phyloP scores from a whole-genome alignment of 2,888 invertebrate genomes.

The Icerya purchasi region DNA sequence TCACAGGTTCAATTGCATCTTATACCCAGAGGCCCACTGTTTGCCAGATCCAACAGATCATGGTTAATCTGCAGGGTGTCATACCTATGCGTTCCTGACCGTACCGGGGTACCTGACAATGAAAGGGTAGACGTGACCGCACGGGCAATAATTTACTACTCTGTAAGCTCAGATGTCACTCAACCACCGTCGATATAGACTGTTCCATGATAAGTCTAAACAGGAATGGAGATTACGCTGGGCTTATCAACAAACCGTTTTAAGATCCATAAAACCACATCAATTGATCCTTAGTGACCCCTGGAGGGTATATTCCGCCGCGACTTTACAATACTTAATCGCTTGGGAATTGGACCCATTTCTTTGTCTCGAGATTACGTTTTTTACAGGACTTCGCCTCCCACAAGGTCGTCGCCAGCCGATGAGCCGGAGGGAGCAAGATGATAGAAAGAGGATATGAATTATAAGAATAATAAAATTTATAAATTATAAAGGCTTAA shows the following conservation, averaged over 20 bases:
- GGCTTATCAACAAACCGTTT: neutral
- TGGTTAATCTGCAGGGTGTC: neutral
- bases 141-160: neutral
- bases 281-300: neutral
- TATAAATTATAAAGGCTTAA: too few relatives aligned
- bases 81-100: neutral
- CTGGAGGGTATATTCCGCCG: neutral
- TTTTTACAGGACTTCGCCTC: too few relatives aligned
- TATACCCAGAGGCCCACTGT: neutral
- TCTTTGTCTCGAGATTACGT: too few relatives aligned
- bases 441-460: too few relatives aligned
- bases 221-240: neutral
- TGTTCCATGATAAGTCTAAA: neutral
- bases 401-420: too few relatives aligned
- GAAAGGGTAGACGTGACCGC: too few relatives aligned
- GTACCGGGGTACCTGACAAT: neutral
- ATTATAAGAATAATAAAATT: too few relatives aligned
- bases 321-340: too few relatives aligned
- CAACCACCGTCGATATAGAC: neutral
- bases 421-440: too few relatives aligned
- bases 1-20: neutral
- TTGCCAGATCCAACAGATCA: neutral
- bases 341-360: too few relatives aligned
- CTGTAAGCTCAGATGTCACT: neutral
- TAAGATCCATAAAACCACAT: neutral